Evolutionary conservation across 2,113 vertebrate genomes (phyloP), one percentile per base, ranked within the genome.

Genomic region (Aramus guarauna): DNA sequence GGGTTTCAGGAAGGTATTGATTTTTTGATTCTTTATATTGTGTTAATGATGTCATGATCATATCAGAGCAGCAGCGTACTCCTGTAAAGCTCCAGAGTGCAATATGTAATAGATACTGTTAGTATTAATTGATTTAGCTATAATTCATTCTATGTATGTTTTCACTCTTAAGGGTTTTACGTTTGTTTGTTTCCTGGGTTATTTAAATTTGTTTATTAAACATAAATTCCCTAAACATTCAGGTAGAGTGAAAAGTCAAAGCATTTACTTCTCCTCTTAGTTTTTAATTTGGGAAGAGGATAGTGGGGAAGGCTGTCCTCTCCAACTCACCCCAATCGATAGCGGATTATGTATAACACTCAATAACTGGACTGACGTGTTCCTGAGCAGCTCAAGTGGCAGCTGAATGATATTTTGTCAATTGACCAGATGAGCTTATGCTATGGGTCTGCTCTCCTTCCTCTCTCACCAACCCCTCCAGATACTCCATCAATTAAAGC

Each of bases 11-110:
- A 95, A 80, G 91, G 68, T 96, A 97, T 97, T 91, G 96, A 97
- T 96, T 96, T 88, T 66, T 67, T 75, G 73, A 78, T 95, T 80
- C 94, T 96, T 97, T 96, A 88, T 96, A 97, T 97, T 93, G 94
- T 80, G 93, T 96, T 97, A 97, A 96, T 96, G 90, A 95, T 96
- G 93, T 93, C 92, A 85, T 58, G 94, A 95, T 96, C 85, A 45
- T 88, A 96, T 81, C 94, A 92, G 93, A 90, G 88, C 69, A 96
- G 90, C 55, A 43, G 48, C 53, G 74, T 67, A 71, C 69, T 91
- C 82, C 94, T 13, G 34, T 87, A 96, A 96, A 94, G 71, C 91
- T 96, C 90, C 50, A 75, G 90, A 94, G 90, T 88, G 78, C 84
- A 93, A 93, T 90, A 39, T 89, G 94, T 96, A 96, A 96, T 94